A percentile compares a stretch with the other conserved stretches of the same genome.
Evolutionary conservation across 1,140 invertebrate species (phyloP).

Genomic region (Parasteatoda tepidariorum): DNA sequence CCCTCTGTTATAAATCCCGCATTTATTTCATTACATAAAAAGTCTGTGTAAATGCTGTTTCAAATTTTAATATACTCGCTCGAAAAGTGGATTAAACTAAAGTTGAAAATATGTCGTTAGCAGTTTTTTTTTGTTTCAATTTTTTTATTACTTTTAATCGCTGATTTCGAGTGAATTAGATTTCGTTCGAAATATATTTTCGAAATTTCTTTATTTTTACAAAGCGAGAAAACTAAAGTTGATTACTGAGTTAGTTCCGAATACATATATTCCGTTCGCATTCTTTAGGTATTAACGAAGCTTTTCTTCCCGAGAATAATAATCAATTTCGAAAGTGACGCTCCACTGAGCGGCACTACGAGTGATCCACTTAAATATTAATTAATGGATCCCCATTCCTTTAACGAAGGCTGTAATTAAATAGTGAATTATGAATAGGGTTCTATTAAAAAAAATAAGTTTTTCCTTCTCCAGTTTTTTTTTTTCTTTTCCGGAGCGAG

Average conservation of each 20-base stretch:
- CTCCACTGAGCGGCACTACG: constrained; percentile 11
- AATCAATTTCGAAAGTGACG: constrained; percentile 45
- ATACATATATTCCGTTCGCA: constrained; percentile 33
- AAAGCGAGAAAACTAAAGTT: constrained; percentile 30
- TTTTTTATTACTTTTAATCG: constrained; percentile 34
- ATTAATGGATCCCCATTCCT: constrained; percentile 49
- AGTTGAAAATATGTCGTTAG: background rate
- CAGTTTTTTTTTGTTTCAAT: background rate
- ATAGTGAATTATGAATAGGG: constrained; percentile 52
- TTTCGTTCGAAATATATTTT: background rate
- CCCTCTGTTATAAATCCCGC: constrained; percentile 36
- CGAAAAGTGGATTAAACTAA: constrained; percentile 30
- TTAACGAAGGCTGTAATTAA: constrained; percentile 52
- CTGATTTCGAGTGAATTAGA: constrained; percentile 40
- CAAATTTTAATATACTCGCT: constrained; percentile 31
- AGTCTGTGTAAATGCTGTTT: background rate
- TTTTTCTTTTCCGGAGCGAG: background rate
- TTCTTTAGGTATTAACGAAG: constrained; percentile 31
- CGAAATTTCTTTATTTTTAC: constrained; percentile 13
- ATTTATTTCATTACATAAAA: constrained; percentile 42
- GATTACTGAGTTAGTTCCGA: too few species aligned
- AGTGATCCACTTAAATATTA: constrained; percentile 57
- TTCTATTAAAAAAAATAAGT: background rate
- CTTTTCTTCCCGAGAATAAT: constrained; percentile 41
- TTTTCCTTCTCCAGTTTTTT: background rate